These are phyloP conservation scores for Chionis minor DNA, from an alignment of 2,113 vertebrate genomes.

Conservation along the genomic window DNA sequence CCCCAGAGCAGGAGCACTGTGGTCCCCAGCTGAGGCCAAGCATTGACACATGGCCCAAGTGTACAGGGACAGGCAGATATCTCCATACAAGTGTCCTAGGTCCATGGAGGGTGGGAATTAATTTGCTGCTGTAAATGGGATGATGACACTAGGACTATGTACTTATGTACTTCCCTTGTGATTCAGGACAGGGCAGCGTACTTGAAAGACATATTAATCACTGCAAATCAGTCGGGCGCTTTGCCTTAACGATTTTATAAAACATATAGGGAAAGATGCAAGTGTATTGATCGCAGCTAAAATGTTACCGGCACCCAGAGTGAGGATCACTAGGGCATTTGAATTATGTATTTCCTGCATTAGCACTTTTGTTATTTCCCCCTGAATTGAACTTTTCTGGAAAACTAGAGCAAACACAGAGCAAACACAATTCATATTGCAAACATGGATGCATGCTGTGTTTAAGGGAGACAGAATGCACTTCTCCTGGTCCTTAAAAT, in stretches of 20 bases:
- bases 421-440: background rate
- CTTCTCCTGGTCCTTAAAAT: background rate
- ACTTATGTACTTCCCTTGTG: background rate
- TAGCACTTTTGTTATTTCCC: background rate
- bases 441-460: background rate
- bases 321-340: background rate
- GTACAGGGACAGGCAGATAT: rapidly evolving
- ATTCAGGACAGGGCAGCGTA: background rate
- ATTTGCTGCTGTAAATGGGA: background rate
- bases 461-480: background rate
- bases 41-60: rapidly evolving
- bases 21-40: rapidly evolving
- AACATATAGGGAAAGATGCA: background rate
- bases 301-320: background rate
- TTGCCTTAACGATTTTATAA: background rate
- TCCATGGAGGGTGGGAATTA: background rate
- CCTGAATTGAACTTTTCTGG: background rate
- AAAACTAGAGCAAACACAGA: background rate
- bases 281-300: background rate
- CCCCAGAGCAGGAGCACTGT: background rate
- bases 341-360: background rate
- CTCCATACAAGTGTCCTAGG: background rate
- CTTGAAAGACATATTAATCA: background rate
- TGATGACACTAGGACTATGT: background rate
- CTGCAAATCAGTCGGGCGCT: background rate